phyloP scores from a whole-genome alignment of 2,113 vertebrate species.

The Ivindomyrus marchei region DNA sequence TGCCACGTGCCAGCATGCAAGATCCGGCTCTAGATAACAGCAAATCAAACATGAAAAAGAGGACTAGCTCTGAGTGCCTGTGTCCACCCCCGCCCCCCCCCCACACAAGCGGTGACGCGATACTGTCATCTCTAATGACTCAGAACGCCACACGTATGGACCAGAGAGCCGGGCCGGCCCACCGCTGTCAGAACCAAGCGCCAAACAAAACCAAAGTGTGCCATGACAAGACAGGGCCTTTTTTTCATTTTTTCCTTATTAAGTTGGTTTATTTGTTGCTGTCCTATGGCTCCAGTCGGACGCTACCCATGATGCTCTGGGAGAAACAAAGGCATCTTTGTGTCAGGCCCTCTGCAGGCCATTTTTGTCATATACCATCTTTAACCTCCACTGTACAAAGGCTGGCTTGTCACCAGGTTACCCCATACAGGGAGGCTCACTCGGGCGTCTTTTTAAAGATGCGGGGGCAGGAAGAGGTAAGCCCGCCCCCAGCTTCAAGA shows the following conservation, averaged over 20 bases:
- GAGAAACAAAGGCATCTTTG: neutral
- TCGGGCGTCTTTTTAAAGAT: neutral
- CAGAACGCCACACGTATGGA: neutral
- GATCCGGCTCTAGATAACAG: neutral
- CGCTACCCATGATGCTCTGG: neutral
- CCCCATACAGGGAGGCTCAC: neutral
- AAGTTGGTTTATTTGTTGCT: neutral
- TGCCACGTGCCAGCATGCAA: neutral
- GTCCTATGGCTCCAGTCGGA: neutral
- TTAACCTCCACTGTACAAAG: neutral
- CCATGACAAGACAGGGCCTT: neutral
- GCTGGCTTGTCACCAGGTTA: neutral
- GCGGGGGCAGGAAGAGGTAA: neutral
- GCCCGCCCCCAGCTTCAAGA: neutral
- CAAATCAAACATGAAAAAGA: neutral
- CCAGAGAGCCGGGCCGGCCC: neutral
- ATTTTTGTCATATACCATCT: neutral
- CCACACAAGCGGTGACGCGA: neutral
- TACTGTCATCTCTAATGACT: neutral
- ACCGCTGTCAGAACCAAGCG: neutral
- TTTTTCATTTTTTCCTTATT: neutral
- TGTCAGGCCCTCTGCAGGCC: neutral
- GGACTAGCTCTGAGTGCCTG: too few species aligned
- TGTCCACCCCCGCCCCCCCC: too few species aligned
- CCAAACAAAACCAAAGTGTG: neutral